Percentiles rank a stretch among this genome's conserved stretches.
phyloP scores from a whole-genome alignment of 2,888 invertebrate species.

The Meta bourneti region DNA sequence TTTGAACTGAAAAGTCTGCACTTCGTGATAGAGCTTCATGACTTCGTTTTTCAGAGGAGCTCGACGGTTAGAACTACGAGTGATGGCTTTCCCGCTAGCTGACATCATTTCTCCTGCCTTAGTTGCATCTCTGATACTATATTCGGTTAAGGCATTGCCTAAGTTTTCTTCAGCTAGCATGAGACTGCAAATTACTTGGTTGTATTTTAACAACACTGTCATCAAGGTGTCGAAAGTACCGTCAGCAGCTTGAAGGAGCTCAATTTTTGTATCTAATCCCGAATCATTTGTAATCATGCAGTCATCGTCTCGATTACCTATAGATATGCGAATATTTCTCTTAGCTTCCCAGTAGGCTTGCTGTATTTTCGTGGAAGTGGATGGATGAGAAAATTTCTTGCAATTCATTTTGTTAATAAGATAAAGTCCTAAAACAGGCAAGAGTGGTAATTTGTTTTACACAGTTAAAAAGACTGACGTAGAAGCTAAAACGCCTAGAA shows the following conservation, averaged over 20 bases:
- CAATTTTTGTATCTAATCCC: constrained; percentile 96
- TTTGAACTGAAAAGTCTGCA: constrained; percentile 62
- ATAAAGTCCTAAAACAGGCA: no score
- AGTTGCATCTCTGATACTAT: constrained; percentile 45
- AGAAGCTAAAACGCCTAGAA: no score
- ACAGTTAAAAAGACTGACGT: no score
- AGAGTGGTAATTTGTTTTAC: no score
- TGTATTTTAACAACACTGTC: constrained; percentile 13
- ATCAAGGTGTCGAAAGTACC: constrained; percentile 34
- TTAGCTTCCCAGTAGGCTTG: constrained; percentile 99
- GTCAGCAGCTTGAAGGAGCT: constrained; percentile 80
- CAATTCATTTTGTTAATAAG: neutral
- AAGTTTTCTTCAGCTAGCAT: constrained; percentile 38
- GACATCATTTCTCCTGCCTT: constrained; percentile 49
- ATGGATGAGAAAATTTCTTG: constrained; percentile 2
- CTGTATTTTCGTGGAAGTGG: constrained; percentile 86
- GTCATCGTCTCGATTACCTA: constrained; percentile 98
- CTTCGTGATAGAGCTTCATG: constrained; percentile 41
- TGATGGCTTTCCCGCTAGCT: constrained; percentile 30
- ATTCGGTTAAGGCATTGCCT: constrained; percentile 41
- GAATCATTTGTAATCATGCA: constrained; percentile 97
- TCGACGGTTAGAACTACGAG: constrained; percentile 15
- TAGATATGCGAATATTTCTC: constrained; percentile 93
- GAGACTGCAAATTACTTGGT: neutral
- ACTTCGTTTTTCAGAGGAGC: neutral